Base-by-base conservation (phyloP, 2,113 vertebrate species). In the Poecile atricapillus region DNA sequence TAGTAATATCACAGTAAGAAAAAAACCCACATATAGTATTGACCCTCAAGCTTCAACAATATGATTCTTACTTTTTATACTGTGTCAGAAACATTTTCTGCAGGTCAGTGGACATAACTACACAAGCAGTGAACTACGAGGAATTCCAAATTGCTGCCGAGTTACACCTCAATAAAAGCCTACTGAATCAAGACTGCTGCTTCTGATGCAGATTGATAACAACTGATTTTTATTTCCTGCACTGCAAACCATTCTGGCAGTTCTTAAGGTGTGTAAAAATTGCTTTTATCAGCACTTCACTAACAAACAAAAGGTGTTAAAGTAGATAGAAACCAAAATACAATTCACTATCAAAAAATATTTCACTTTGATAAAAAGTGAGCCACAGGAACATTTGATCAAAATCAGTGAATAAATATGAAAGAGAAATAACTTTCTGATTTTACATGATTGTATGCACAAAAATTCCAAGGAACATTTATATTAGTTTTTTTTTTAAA, bases 131-230 rank as follows among this genome's bases (percentile, higher is more conserved):
- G 43, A 88, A 59, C 53, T 56, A 71, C 39, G 58, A 88, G 59
- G 67, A 97, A 92, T 92, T 88, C 79, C 59, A 80, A 76, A 74
- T 2, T 83, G 62, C 79, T 93, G 90, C 55, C 70, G 83, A 86
- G 71, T 77, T 83, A 65, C 44, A 76, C 71, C 55, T 93, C 75
- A 88, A 6, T 65, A 91, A 95, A 94, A 73, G 13, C 46, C 47
- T 49, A 31, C n/a, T 76, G 70, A 91, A 70, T 84, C 81, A 76
- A 90, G 79, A 49, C 28, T 69, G 28, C 73, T 90, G 46, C 53
- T 94, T 87, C 69, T 81, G 35, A 74, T 87, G 33, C 71, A 86
- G 37, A 53, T 24, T 91, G 78, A 44, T 74, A 93, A 43, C 65
- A 92, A 83, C 35, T 43, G 15, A 39, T 74, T 77, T 81, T 90